Evolutionary conservation across 64 coral and sea anemone species (phyloP).

Genomic region (Montipora sp.): DNA sequence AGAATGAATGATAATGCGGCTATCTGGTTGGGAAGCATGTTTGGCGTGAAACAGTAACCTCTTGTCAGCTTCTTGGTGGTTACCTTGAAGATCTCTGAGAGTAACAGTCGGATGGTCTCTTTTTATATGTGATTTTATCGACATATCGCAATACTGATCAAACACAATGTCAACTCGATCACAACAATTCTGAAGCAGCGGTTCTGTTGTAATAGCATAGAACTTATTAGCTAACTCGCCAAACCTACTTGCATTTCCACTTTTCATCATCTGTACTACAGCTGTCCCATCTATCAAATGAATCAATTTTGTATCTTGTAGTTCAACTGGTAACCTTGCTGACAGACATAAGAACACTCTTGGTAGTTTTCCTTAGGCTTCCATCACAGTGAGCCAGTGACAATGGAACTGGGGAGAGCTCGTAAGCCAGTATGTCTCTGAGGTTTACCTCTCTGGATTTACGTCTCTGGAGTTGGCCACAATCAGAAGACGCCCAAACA

Average conservation of each 20-base stretch:
- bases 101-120: no score
- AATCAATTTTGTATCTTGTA: background rate
- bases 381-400: slow-evolving; percentile 30
- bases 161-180: slow-evolving; percentile 57
- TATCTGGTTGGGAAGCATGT: background rate
- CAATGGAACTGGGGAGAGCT: slow-evolving; percentile 39
- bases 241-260: background rate
- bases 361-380: slow-evolving; percentile 13
- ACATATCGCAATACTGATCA: slow-evolving; percentile 66
- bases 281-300: background rate
- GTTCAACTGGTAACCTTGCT: background rate
- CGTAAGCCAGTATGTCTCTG: slow-evolving; percentile 16
- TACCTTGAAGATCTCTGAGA: background rate
- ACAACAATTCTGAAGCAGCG: slow-evolving; percentile 8
- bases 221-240: background rate
- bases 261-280: background rate
- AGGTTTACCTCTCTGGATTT: slow-evolving; percentile 26
- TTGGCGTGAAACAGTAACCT: slow-evolving; percentile 7
- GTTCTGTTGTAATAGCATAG: background rate
- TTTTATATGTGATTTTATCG: slow-evolving; percentile 23
- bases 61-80: slow-evolving; percentile 67
- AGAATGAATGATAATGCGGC: slow-evolving; percentile 29
- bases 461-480: slow-evolving; percentile 20
- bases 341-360: slow-evolving; percentile 7
- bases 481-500: slow-evolving; percentile 62